Base-by-base conservation (phyloP, 2,888 invertebrate genomes). In the Plebejus anna region DNA sequence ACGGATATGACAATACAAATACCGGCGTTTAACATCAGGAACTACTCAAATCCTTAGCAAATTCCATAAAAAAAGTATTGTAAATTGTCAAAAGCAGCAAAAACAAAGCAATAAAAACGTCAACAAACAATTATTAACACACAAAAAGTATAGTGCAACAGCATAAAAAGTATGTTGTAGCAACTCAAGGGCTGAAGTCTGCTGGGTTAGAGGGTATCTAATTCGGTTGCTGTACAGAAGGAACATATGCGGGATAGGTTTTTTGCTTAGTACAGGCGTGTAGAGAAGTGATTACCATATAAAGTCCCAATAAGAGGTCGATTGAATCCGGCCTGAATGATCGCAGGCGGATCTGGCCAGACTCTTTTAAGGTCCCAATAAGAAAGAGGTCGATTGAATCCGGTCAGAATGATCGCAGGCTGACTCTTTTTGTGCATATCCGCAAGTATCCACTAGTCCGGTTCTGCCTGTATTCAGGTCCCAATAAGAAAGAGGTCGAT, bases 171-270 rank as follows among this genome's bases (percentile, higher is more conserved):
- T 61, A 28, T 61, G 61, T 61, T 61, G 61, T 11, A 22, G 28
- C 61, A 61, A 32, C 13, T 66, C 13, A 13, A 66, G 66, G 66
- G 66, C 32, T 66, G 28, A 61, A 61, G 28, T 28, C 61, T 28
- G 61, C 13, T 36, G 22, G 66, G 66, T 66, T 66, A 66, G 66
- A 66, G 32, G 66, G 32, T 32, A 22, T 66, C 32, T 66, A 66
- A 66, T 66, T 36, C 28, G 66, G 66, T 32, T 32, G 61, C 61
- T 61, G 32, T 36, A 61, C 61, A 28, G 61, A 22, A 61, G 77
- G 75, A 80, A 81, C 82, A 82, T 81, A 81, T 82, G 82, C 78
- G 78, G 80, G 78, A 77, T 77, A 77, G 78, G 75, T 79, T 81
- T 81, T 81, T 81, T 79, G 76, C 77, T 59, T 75, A 5, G 81